phyloP scores from a whole-genome alignment of 1,140 invertebrate species.

The Nephotettix cincticeps region DNA sequence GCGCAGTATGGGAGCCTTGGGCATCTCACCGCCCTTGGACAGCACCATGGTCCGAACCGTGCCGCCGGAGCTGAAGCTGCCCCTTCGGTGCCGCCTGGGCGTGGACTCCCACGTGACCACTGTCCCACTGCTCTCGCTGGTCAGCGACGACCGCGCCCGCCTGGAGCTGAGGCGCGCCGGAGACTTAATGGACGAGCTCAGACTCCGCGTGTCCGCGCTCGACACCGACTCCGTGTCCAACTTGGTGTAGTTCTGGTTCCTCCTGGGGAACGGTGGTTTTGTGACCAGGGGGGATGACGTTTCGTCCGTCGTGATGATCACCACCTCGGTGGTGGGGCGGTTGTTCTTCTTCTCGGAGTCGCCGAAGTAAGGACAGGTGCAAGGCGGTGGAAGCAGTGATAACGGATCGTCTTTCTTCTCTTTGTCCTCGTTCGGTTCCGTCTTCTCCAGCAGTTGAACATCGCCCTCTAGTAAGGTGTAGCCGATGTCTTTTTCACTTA shows the following conservation, averaged over 20 bases:
- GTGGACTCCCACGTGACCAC: slow-evolving; percentile 35
- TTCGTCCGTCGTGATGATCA: slow-evolving; percentile 34
- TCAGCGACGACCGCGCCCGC: background rate
- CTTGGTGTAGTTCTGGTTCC: slow-evolving; percentile 11
- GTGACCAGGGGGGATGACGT: background rate
- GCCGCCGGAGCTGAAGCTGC: slow-evolving; percentile 31
- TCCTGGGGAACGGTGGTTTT: slow-evolving; percentile 3
- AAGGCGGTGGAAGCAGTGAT: slow-evolving; percentile 62
- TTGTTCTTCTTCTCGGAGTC: slow-evolving; percentile 46
- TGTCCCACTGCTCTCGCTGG: slow-evolving; percentile 25
- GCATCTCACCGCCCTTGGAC: slow-evolving; percentile 5
- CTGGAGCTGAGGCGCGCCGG: background rate
- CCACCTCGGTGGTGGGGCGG: slow-evolving; percentile 31
- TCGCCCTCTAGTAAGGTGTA: slow-evolving; percentile 17
- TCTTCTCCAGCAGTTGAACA: slow-evolving; percentile 29
- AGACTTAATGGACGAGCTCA: slow-evolving; percentile 8
- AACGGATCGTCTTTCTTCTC: slow-evolving; percentile 45
- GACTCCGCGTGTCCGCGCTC: slow-evolving; percentile 9
- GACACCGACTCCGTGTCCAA: slow-evolving; percentile 1
- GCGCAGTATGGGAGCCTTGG: slow-evolving; percentile 47
- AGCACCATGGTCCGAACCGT: slow-evolving; percentile 31
- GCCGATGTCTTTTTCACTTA: slow-evolving; percentile 11
- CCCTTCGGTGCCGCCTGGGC: slow-evolving; percentile 24
- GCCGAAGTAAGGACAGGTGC: slow-evolving; percentile 76
- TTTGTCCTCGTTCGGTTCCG: slow-evolving; percentile 42